A percentile compares a stretch with the other conserved stretches of the same genome.
These are phyloP conservation scores for Phaethon lepturus DNA, from an alignment of 2,113 vertebrate species.

Conservation along the genomic window DNA sequence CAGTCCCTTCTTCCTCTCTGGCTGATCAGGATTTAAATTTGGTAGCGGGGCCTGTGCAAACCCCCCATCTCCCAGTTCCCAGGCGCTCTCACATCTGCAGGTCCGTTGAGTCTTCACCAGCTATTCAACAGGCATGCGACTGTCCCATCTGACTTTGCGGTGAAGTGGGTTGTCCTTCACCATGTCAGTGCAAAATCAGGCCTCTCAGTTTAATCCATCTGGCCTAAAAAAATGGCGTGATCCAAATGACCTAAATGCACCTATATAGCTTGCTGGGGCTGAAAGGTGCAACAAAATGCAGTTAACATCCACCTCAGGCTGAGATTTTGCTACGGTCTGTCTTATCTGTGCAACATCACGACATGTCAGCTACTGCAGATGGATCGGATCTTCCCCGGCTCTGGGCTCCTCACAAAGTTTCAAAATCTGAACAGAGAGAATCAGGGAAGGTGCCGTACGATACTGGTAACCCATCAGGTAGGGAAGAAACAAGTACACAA, in stretches of 20 bases:
- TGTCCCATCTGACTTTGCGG: neutral
- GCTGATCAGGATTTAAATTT: neutral
- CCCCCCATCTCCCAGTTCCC: neutral
- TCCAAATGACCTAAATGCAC: neutral
- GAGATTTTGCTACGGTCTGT: neutral
- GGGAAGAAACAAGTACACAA: neutral
- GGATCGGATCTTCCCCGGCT: neutral
- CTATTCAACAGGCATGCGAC: accelerated
- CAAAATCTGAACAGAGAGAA: neutral
- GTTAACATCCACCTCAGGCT: neutral
- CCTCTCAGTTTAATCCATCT: neutral
- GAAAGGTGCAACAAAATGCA: neutral
- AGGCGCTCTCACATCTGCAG: neutral
- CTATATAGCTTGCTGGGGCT: neutral
- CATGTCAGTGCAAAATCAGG: neutral
- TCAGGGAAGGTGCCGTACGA: neutral
- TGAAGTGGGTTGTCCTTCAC: neutral
- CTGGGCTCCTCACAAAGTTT: neutral
- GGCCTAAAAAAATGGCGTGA: neutral
- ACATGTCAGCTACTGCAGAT: neutral
- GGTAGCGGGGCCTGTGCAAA: neutral
- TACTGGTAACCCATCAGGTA: neutral
- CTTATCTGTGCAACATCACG: neutral
- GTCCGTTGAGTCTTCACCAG: neutral
- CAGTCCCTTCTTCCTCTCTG: neutral